Evolutionary conservation across 2,888 invertebrate genomes (phyloP).

Genomic region (Mechanitis mazaeus): DNA sequence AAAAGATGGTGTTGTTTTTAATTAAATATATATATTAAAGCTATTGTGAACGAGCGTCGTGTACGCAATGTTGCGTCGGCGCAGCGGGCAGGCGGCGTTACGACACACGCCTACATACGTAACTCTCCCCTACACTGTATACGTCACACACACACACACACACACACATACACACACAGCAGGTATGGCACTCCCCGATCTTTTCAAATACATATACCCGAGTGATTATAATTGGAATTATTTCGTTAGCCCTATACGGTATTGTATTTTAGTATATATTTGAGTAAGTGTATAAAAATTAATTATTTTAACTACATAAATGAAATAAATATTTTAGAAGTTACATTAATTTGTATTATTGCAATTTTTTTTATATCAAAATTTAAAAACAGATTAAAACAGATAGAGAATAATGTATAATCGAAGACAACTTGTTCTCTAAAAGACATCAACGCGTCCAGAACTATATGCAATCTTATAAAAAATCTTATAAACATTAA

Average conservation of each 20-base stretch:
- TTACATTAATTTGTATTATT: too few relatives aligned
- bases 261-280: too few relatives aligned
- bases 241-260: too few relatives aligned
- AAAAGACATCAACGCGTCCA: slow-evolving; percentile 48
- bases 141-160: slow-evolving; percentile 36
- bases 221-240: not conserved
- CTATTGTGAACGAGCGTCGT: slow-evolving; percentile 48
- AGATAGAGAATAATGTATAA: not conserved
- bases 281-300: not conserved
- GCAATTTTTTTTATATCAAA: too few relatives aligned
- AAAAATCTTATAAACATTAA: not conserved
- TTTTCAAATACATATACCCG: slow-evolving; percentile 24
- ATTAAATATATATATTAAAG: slow-evolving; percentile 13
- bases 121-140: slow-evolving; percentile 33
- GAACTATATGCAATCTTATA: not conserved
- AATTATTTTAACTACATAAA: too few relatives aligned
- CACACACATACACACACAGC: slow-evolving; percentile 31
- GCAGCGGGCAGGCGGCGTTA: slow-evolving; percentile 49
- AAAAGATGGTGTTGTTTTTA: too few relatives aligned
- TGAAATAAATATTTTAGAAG: too few relatives aligned
- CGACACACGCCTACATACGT: slow-evolving; percentile 61
- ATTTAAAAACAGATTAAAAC: not conserved
- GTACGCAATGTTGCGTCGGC: slow-evolving; percentile 59
- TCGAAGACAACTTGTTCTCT: not conserved
- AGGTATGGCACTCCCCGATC: slow-evolving; percentile 57